A percentile compares a stretch with the other conserved stretches of the same genome.
Conservation (phyloP, 92 coral and sea anemone species). For the Paragorgia papillata region DNA sequence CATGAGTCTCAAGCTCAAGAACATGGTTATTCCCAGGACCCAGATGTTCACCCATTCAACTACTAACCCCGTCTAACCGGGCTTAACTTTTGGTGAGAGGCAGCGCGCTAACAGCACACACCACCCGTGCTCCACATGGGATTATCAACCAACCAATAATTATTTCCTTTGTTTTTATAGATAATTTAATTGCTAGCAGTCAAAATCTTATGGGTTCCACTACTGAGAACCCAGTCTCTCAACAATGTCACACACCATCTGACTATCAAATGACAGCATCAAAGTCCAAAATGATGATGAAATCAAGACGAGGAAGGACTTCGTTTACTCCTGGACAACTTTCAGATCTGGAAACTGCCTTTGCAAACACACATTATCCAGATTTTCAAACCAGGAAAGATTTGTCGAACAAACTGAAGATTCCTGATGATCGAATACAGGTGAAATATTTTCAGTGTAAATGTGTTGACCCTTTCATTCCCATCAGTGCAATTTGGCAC, state of each 20-base stretch:
- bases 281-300: constrained; percentile 22
- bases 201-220: constrained; percentile 37
- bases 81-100: no score
- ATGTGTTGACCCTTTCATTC: no score
- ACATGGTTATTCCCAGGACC: no score
- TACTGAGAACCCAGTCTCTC: neutral
- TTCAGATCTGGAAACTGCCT: constrained; percentile 33
- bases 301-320: constrained; percentile 36
- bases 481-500: no score
- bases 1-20: no score
- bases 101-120: no score
- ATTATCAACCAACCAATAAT: no score
- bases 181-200: constrained; percentile 40
- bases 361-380: constrained; percentile 36
- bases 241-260: constrained; percentile 4
- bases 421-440: constrained; percentile 46
- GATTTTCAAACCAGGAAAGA: constrained; percentile 46
- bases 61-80: no score
- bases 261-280: constrained; percentile 1
- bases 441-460: neutral
- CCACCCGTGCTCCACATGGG: no score
- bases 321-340: constrained; percentile 32
- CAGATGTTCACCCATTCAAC: no score
- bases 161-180: constrained; percentile 7
- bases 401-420: constrained; percentile 18